A percentile compares a stretch with the other conserved stretches of the same genome.
Evolutionary conservation across 2,113 vertebrate genomes (phyloP).

Genomic region (Athene noctua): DNA sequence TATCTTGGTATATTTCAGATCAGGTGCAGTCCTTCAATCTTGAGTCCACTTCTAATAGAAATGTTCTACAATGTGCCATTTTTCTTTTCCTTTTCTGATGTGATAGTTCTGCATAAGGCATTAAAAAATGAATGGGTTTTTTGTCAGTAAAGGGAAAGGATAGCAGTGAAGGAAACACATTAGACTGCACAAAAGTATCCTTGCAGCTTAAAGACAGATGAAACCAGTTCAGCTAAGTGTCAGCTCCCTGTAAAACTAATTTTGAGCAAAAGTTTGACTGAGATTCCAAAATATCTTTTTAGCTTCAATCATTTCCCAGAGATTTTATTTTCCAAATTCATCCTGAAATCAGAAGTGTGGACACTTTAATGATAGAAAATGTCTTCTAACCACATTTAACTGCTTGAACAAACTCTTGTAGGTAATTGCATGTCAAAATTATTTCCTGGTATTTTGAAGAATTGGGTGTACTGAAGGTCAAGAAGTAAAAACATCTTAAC

Average conservation of each 20-base stretch:
- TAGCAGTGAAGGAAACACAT: background rate
- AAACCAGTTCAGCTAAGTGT: background rate
- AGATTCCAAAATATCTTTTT: background rate
- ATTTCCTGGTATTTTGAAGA: background rate
- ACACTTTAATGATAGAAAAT: conserved; percentile 25
- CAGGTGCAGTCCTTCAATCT: background rate
- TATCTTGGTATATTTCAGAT: background rate
- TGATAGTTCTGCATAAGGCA: background rate
- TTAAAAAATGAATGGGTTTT: background rate
- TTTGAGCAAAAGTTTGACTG: background rate
- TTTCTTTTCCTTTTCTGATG: background rate
- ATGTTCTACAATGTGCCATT: background rate
- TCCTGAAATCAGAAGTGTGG: background rate
- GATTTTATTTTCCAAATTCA: background rate
- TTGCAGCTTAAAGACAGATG: background rate
- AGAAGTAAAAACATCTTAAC: background rate
- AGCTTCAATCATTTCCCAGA: background rate
- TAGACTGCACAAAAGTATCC: background rate
- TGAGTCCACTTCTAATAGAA: background rate
- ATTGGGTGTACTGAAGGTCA: background rate
- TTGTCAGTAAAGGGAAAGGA: background rate
- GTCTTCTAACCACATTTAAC: background rate
- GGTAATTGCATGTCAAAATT: background rate
- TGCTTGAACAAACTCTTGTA: conserved; percentile 1
- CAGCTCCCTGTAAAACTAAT: background rate